Conservation (phyloP, 2,888 invertebrate genomes). For the Urechis unicinctus region DNA sequence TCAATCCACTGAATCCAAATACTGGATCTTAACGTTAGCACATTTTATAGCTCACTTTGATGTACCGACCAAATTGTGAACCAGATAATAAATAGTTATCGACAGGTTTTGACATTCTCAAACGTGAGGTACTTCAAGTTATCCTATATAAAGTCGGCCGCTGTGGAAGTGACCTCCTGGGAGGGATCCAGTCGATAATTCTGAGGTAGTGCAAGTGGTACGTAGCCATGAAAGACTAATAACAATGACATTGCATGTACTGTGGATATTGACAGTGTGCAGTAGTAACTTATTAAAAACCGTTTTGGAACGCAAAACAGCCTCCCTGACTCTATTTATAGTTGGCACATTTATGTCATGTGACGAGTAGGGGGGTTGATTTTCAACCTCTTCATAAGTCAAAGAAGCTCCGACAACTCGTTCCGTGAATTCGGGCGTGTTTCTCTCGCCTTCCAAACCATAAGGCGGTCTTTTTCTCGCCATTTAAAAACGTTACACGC, state of each 20-base stretch:
- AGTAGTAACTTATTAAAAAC: constrained; percentile 5
- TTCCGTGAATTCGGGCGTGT: not conserved
- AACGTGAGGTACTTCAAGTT: constrained; percentile 21
- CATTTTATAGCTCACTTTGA: too few species aligned
- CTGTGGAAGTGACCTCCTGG: constrained; percentile 19
- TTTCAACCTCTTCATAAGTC: constrained; percentile 10
- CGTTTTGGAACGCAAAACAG: constrained; percentile 18
- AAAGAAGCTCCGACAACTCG: constrained; percentile 9
- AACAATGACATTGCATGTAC: not conserved
- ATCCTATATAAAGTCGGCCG: constrained; percentile 23
- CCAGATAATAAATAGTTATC: too few species aligned
- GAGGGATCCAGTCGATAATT: constrained; percentile 20
- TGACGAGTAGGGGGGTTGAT: constrained; percentile 20
- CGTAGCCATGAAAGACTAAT: constrained; percentile 14
- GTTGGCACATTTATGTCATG: constrained; percentile 22
- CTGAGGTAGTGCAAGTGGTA: constrained; percentile 20
- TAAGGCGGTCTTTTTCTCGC: too few species aligned
- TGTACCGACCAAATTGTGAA: too few species aligned
- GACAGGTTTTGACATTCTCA: too few species aligned
- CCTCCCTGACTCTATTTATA: constrained; percentile 21
- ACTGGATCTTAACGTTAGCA: constrained; percentile 20
- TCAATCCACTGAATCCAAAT: constrained; percentile 16
- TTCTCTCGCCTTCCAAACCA: constrained; percentile 12
- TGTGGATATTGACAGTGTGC: not conserved
- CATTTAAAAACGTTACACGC: too few species aligned